Evolutionary conservation across 2,888 invertebrate species (phyloP).

Genomic region (Polyommatus iphigenia): DNA sequence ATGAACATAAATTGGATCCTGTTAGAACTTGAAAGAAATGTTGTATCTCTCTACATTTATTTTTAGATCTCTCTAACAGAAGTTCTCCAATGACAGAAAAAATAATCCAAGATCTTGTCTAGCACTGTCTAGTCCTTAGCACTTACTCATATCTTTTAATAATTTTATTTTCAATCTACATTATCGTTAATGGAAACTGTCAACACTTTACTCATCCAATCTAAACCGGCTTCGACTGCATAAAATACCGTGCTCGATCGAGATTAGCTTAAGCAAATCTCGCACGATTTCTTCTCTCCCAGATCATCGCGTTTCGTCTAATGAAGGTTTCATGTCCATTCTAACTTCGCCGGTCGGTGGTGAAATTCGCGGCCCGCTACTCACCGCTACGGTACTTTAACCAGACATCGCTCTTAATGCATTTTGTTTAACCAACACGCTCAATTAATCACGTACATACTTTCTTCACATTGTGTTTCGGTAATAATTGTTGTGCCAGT

Average conservation of each 20-base stretch:
- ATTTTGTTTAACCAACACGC: constrained; percentile 67
- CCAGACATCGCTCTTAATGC: constrained; percentile 57
- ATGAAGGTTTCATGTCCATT: constrained; percentile 17
- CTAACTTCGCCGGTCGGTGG: constrained; percentile 51
- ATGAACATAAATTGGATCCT: constrained; percentile 25
- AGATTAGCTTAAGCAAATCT: constrained; percentile 13
- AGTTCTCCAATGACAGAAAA: not conserved
- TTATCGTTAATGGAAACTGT: not conserved
- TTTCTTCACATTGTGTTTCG: constrained; percentile 42
- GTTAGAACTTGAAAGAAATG: constrained; percentile 3
- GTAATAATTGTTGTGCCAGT: constrained; percentile 23
- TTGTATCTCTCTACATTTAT: not conserved
- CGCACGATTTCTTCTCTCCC: constrained; percentile 19
- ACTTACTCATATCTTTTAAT: not conserved
- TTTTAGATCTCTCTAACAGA: not conserved
- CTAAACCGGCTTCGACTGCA: not conserved
- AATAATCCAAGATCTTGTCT: not conserved
- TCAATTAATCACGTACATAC: constrained; percentile 67
- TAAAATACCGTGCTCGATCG: constrained; percentile 13
- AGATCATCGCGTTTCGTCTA: constrained; percentile 15
- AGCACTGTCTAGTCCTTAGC: not conserved
- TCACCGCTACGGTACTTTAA: constrained; percentile 70
- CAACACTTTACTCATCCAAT: not conserved
- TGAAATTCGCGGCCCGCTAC: constrained; percentile 74
- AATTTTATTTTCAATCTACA: not conserved